phyloP scores from a whole-genome alignment of 2,888 invertebrate species.

The Gerosis bhagava region DNA sequence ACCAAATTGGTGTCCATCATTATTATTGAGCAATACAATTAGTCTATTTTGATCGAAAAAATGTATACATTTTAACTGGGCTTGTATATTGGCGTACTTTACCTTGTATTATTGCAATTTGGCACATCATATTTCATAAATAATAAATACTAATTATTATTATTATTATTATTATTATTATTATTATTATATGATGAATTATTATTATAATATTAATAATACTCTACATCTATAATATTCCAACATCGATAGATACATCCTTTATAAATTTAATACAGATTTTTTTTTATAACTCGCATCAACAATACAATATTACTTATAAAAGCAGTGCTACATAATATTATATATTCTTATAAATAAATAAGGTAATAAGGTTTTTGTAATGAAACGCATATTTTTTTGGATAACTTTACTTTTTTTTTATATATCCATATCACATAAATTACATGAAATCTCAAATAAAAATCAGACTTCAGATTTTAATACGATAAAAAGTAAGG shows the following conservation, averaged over 20 bases:
- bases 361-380: conserved; percentile 40
- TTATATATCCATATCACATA: conserved; percentile 59
- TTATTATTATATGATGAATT: conserved; percentile 34
- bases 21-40: too few relatives aligned
- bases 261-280: conserved; percentile 47
- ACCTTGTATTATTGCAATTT: conserved; percentile 69
- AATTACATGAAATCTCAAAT: conserved; percentile 69
- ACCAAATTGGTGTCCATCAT: conserved; percentile 20
- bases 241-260: conserved; percentile 50
- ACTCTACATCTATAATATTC: conserved; percentile 47
- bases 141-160: too few relatives aligned
- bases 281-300: conserved; percentile 42
- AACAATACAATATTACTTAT: conserved; percentile 52
- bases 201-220: conserved; percentile 41
- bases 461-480: conserved; percentile 57
- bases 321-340: conserved; percentile 61
- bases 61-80: conserved; percentile 41
- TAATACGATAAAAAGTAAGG: conserved; percentile 39
- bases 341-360: conserved; percentile 48
- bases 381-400: conserved; percentile 62
- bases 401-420: conserved; percentile 67
- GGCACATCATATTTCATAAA: conserved; percentile 51
- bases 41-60: conserved; percentile 16
- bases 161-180: too few relatives aligned
- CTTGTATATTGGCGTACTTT: conserved; percentile 56